A percentile compares a stretch with the other conserved stretches of the same genome.
These are phyloP conservation scores for Lepus oiostolus DNA, from an alignment of 2,797 vertebrate genomes.

Conservation along the genomic window DNA sequence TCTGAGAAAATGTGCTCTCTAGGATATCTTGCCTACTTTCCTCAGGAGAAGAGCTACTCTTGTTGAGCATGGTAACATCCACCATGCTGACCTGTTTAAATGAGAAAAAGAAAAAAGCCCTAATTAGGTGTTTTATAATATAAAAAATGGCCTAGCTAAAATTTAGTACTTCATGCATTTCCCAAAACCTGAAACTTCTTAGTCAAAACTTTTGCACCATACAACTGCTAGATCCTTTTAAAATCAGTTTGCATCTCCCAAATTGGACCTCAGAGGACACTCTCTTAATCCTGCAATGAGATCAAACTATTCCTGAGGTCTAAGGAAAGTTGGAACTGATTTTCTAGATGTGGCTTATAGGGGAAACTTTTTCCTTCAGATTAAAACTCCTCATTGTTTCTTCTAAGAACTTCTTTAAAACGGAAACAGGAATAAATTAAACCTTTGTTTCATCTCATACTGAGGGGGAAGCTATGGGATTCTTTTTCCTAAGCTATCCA, in stretches of 20 bases:
- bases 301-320: neutral
- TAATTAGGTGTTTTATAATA: constrained; percentile 32
- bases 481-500: constrained; percentile 55
- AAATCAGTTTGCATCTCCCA: constrained; percentile 52
- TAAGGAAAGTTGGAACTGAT: constrained; percentile 35
- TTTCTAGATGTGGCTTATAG: constrained; percentile 26
- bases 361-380: constrained; percentile 5
- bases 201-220: constrained; percentile 9
- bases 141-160: constrained; percentile 24
- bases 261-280: neutral
- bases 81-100: constrained; percentile 77
- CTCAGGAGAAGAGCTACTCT: constrained; percentile 51
- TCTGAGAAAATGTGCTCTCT: constrained; percentile 83
- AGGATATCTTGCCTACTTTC: constrained; percentile 63
- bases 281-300: neutral
- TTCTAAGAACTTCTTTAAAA: constrained; percentile 44
- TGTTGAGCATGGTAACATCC: constrained; percentile 30
- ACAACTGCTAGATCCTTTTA: constrained; percentile 34
- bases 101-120: neutral
- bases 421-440: neutral
- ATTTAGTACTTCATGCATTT: constrained; percentile 37
- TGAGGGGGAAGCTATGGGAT: neutral
- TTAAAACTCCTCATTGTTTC: constrained; percentile 51
- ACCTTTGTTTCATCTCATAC: neutral
- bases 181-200: constrained; percentile 35